phyloP scores from a whole-genome alignment of 2,113 vertebrate genomes.

The Urocynchramus pylzowi region DNA sequence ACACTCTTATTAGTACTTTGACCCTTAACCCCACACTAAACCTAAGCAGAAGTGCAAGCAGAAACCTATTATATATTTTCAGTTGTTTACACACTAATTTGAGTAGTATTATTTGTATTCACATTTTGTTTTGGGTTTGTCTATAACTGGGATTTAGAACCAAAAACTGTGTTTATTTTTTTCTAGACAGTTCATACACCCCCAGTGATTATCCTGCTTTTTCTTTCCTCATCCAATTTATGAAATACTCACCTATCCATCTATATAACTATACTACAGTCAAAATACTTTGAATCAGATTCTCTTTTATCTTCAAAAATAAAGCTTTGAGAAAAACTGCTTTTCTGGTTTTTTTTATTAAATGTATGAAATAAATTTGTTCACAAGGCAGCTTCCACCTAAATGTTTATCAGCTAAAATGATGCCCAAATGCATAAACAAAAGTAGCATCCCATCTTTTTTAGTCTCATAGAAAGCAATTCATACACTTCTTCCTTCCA shows the following conservation, averaged over 20 bases:
- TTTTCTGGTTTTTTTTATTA: not conserved
- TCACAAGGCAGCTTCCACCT: not conserved
- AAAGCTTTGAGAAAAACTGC: not conserved
- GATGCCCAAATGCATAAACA: not conserved
- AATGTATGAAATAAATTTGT: not conserved
- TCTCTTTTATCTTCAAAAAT: not conserved
- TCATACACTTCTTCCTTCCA: not conserved
- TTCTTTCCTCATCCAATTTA: not conserved
- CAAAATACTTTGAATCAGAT: not conserved
- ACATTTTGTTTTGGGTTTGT: not conserved
- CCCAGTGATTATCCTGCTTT: not conserved
- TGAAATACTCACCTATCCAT: not conserved
- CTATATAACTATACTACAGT: not conserved
- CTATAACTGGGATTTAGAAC: not conserved
- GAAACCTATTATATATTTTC: constrained; percentile 73
- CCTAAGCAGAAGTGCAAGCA: constrained; percentile 78
- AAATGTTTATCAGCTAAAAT: not conserved
- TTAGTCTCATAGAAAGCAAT: not conserved
- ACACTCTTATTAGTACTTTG: constrained; percentile 96
- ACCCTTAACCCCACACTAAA: constrained; percentile 91
- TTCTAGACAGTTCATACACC: not conserved
- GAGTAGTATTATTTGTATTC: constrained; percentile 53
- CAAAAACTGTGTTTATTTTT: not conserved
- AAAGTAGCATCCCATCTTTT: not conserved
- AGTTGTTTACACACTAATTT: constrained; percentile 75